A percentile compares a stretch with the other conserved stretches of the same genome.
These are phyloP conservation scores for Sisyra nigra DNA, from an alignment of 2,888 invertebrate species.

Conservation along the genomic window DNA sequence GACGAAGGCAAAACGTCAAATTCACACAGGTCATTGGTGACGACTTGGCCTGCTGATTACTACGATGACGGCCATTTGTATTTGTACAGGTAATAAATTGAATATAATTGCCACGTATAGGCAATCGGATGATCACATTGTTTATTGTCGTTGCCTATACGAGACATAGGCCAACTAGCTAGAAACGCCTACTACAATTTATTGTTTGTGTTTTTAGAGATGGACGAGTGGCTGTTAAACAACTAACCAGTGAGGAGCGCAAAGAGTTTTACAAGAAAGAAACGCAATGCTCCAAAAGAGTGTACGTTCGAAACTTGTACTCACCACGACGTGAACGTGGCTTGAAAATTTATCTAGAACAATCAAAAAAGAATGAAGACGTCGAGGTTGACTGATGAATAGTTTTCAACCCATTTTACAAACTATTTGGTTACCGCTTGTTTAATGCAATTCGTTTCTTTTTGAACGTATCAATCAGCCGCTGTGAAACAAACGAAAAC, in stretches of 20 bases:
- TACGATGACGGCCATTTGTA: conserved; percentile 45
- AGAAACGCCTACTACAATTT: no score
- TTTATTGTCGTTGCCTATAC: no score
- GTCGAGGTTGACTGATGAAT: conserved; percentile 16
- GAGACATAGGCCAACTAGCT: no score
- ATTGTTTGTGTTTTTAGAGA: conserved; percentile 34
- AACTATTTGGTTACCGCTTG: neutral
- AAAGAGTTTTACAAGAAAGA: conserved; percentile 43
- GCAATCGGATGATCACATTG: neutral
- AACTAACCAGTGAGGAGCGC: conserved; percentile 40
- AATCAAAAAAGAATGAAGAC: conserved; percentile 25
- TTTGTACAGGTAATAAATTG: conserved; percentile 41
- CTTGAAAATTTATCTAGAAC: conserved; percentile 54
- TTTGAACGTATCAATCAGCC: no score
- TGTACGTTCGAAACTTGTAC: conserved; percentile 17
- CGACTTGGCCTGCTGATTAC: conserved; percentile 38
- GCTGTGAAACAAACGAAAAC: no score
- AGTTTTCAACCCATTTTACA: neutral
- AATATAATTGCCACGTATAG: neutral
- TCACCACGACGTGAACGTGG: conserved; percentile 52
- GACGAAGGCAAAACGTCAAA: conserved; percentile 18
- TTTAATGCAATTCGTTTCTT: no score
- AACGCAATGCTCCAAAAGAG: conserved; percentile 28
- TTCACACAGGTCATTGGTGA: conserved; percentile 31
- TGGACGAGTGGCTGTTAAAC: conserved; percentile 36